These are phyloP conservation scores for Eustalomyia histrio DNA, from an alignment of 2,888 invertebrate genomes.

Conservation along the genomic window DNA sequence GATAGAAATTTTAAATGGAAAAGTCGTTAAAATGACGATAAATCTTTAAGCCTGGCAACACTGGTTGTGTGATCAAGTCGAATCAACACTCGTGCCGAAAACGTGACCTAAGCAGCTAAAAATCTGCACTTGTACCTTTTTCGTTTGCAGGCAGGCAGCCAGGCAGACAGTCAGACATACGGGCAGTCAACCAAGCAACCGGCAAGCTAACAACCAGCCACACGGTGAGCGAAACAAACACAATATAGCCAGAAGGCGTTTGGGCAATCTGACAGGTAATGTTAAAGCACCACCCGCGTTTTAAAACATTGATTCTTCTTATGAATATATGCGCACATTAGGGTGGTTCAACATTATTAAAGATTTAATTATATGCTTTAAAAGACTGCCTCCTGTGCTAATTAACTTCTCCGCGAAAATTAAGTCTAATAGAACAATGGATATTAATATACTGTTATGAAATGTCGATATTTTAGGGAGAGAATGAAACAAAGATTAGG, in stretches of 20 bases:
- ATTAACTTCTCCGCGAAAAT: too few species aligned
- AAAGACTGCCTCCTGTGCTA: too few species aligned
- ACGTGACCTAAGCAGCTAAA: slow-evolving; percentile 65
- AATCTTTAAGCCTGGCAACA: too few species aligned
- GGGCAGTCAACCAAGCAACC: slow-evolving; percentile 29
- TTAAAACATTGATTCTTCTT: slow-evolving; percentile 33
- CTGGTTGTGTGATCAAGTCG: slow-evolving; percentile 49
- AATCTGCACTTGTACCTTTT: slow-evolving; percentile 63
- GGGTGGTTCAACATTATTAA: background rate
- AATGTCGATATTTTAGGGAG: too few species aligned
- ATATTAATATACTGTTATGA: too few species aligned
- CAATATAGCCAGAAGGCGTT: slow-evolving; percentile 41
- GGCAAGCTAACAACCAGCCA: slow-evolving; percentile 11
- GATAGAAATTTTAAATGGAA: too few species aligned
- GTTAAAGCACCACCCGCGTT: slow-evolving; percentile 67
- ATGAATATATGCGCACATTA: background rate
- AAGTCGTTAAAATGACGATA: too few species aligned
- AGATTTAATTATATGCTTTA: too few species aligned
- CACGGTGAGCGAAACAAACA: slow-evolving; percentile 12
- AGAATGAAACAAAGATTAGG: too few species aligned
- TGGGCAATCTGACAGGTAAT: slow-evolving; percentile 54
- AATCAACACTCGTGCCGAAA: slow-evolving; percentile 66
- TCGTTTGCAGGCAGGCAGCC: slow-evolving; percentile 58
- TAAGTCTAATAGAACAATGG: too few species aligned
- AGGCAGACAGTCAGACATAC: slow-evolving; percentile 68